Conservation (phyloP, 2,113 vertebrate species). For the Erythrolamprus reginae region DNA sequence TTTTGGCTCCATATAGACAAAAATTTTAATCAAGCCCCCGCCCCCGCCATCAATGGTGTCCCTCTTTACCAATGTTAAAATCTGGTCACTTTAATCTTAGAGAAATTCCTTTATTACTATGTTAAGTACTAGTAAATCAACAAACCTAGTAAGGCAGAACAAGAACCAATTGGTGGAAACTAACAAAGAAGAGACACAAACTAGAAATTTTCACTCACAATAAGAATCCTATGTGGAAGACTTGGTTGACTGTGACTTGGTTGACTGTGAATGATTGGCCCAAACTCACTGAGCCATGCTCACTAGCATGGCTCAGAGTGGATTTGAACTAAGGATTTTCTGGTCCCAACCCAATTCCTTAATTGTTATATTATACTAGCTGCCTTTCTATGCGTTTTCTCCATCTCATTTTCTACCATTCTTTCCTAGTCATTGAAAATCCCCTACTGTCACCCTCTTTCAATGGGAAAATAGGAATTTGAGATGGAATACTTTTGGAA, state of each 20-base stretch:
- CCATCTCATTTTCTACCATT: background rate
- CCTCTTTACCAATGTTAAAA: too few relatives aligned
- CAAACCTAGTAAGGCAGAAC: background rate
- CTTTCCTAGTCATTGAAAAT: background rate
- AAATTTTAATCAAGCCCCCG: too few relatives aligned
- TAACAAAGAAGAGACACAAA: background rate
- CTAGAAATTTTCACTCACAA: background rate
- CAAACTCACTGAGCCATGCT: background rate
- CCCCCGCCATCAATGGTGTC: too few relatives aligned
- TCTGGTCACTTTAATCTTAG: too few relatives aligned
- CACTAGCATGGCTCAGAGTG: background rate
- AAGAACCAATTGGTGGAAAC: background rate
- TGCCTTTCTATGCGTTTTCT: background rate
- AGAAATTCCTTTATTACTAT: background rate
- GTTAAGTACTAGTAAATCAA: background rate
- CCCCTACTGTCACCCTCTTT: too few relatives aligned
- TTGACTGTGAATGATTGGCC: background rate
- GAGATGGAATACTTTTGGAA: background rate
- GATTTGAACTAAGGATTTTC: background rate
- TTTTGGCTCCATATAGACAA: too few relatives aligned
- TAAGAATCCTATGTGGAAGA: background rate
- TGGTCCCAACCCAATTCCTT: background rate
- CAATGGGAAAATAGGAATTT: background rate
- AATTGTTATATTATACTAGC: background rate
- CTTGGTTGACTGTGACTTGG: background rate